Evolutionary conservation across 2,888 invertebrate genomes (phyloP).

Genomic region (Candidula unifasciata): DNA sequence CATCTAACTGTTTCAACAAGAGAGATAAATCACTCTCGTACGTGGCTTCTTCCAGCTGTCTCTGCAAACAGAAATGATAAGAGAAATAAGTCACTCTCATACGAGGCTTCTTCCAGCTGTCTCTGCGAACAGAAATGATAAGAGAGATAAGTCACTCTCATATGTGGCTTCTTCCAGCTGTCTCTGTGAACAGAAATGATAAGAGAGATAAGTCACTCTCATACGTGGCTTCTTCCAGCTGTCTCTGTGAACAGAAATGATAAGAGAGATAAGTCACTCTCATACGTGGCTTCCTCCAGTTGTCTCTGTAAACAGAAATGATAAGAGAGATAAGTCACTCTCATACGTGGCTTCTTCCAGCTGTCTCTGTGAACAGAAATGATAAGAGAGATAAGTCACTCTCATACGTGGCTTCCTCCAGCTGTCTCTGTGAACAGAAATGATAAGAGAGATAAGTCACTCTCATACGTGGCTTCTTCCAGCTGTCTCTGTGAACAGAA

Average conservation of each 20-base stretch:
- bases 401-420: conserved; percentile 95
- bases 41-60: conserved; percentile 94
- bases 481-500: no score
- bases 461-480: no score
- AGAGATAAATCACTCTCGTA: conserved; percentile 94
- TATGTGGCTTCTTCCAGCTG: no score
- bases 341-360: no score
- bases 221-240: no score
- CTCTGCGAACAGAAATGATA: conserved; percentile 82
- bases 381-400: conserved; percentile 93
- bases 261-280: conserved; percentile 93
- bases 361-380: no score
- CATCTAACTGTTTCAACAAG: conserved; percentile 92
- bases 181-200: no score
- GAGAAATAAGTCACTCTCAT: conserved; percentile 93
- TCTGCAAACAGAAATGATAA: conserved; percentile 81
- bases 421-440: conserved; percentile 84
- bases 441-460: no score
- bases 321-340: no score
- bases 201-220: no score
- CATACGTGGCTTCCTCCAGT: conserved; percentile 94
- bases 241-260: no score
- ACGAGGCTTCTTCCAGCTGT: conserved; percentile 94
- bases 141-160: no score
- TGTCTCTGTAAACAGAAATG: conserved; percentile 84